phyloP scores from a whole-genome alignment of 2,797 vertebrate species.

The Poeciliopsis infans region DNA sequence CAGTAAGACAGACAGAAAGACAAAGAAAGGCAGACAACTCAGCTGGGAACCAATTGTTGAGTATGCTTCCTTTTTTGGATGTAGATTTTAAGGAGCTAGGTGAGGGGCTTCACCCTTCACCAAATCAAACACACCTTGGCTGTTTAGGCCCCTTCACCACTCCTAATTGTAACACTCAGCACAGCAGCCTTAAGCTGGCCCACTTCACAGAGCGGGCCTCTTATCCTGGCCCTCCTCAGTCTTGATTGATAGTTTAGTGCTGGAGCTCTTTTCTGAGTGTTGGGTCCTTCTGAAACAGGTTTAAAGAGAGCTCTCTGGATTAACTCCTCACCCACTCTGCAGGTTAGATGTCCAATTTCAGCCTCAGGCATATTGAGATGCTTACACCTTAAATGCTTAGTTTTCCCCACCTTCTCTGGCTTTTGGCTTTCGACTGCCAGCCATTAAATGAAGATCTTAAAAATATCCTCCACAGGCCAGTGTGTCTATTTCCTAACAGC shows the following conservation, averaged over 20 bases:
- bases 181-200: slow-evolving; percentile 38
- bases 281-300: slow-evolving; percentile 35
- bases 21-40: too few species aligned
- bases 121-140: slow-evolving; percentile 49
- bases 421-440: neutral
- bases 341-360: slow-evolving; percentile 27
- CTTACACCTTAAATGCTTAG: neutral
- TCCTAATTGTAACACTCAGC: slow-evolving; percentile 55
- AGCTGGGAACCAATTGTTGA: neutral
- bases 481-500: neutral
- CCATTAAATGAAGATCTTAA: neutral
- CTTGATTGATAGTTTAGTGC: slow-evolving; percentile 50
- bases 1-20: neutral
- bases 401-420: neutral
- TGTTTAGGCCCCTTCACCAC: slow-evolving; percentile 43
- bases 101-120: slow-evolving; percentile 25
- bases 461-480: neutral
- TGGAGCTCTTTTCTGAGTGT: slow-evolving; percentile 35
- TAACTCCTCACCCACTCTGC: slow-evolving; percentile 25
- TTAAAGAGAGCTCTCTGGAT: slow-evolving; percentile 36
- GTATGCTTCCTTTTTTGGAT: neutral
- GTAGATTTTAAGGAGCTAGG: slow-evolving; percentile 12
- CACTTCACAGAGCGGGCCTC: slow-evolving; percentile 46
- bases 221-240: slow-evolving; percentile 47
- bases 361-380: slow-evolving; percentile 3